Base-by-base conservation (phyloP, 2,888 invertebrate species). In the Phortica okadai region DNA sequence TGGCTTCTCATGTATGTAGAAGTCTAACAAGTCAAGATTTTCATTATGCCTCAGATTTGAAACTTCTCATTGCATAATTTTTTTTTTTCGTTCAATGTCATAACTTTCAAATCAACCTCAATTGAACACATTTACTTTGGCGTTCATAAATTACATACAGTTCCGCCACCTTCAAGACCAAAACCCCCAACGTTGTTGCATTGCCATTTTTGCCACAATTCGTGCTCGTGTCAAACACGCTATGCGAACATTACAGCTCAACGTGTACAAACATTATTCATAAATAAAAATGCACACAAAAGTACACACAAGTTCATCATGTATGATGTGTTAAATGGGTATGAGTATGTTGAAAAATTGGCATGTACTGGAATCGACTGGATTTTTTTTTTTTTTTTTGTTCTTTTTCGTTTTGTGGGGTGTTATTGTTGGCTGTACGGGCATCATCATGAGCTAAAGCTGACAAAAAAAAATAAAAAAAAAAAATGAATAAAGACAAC, bases 141-240 rank as follows among this genome's bases (percentile, higher is more conserved):
- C 14, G 8, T 14, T 50, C 50, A 50, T 50, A 50, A 50, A 50
- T 50, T 11, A 50, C 50, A 50, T 33, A 33, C 33, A 33, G 4
- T 33, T 33, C 33, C 33, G 33, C 33, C 33, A 33, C 33, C 33
- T 33, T 33, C 33, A 33, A 33, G 33, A 33, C 33, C 33, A 33
- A 33, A 33, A 33, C 33, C 50, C 50, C 50, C 50, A 8, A 14
- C 6, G 50, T 14, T 50, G 50, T 14, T 50, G 14, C 50, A 50
- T 50, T 50, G 33, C 14, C 50, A 50, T 50, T 8, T 50, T 50
- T 50, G 50, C 10, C 50, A 50, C 50, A 50, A 50, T 50, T 50
- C 50, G 50, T 50, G 69, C 10, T 42, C 14, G 16, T 69, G 45
- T 69, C 69, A 69, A 69, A 69, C 69, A 69, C 69, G 69, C 69